Evolutionary conservation across 2,113 vertebrate genomes (phyloP).

Genomic region (Mobula birostris): DNA sequence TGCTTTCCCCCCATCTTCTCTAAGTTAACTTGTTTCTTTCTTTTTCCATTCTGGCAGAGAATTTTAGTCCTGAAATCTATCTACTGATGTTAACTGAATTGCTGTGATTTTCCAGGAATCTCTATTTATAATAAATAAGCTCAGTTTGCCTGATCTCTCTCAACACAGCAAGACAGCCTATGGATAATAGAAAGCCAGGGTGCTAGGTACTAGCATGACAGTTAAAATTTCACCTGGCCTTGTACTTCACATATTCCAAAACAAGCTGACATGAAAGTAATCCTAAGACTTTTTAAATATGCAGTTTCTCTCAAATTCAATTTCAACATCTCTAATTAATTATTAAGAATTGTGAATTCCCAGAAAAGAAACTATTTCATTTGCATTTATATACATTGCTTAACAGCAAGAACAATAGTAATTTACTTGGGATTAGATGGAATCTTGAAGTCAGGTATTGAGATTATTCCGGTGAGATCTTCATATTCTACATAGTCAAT

Average conservation of each 20-base stretch:
- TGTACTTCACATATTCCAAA: neutral
- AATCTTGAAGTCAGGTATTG: conserved; percentile 85
- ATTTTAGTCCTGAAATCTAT: no score
- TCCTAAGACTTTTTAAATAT: neutral
- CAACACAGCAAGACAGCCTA: no score
- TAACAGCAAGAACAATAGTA: neutral
- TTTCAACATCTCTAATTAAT: neutral
- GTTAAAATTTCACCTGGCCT: neutral
- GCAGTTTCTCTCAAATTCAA: neutral
- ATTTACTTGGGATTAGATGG: conserved; percentile 80
- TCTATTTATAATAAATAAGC: no score
- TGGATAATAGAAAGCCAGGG: no score
- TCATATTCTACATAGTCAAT: conserved; percentile 72
- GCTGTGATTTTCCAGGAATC: no score
- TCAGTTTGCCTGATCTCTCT: no score
- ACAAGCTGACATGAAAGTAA: neutral
- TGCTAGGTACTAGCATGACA: neutral
- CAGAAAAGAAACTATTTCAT: neutral
- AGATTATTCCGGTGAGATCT: conserved; percentile 75
- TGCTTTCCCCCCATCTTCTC: no score
- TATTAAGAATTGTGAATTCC: neutral
- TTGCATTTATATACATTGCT: neutral
- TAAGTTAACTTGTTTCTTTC: no score
- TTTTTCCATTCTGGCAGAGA: no score
- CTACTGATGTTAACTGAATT: no score